Evolutionary conservation across 2,797 vertebrate species (phyloP).

Genomic region (Rousettus madagascariensis): DNA sequence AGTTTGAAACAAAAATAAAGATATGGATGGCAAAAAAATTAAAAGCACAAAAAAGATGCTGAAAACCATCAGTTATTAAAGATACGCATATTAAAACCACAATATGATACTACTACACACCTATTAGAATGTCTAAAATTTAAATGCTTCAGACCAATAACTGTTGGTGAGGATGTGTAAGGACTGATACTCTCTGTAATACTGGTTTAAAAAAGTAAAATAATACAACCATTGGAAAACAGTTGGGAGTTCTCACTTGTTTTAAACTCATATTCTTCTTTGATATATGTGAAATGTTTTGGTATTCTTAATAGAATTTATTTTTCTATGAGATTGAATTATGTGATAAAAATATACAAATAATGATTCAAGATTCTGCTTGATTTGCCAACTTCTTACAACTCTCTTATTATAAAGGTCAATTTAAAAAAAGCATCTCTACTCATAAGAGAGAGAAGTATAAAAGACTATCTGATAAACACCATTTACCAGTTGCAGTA

Average conservation of each 20-base stretch:
- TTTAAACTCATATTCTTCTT: neutral
- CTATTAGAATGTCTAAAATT: neutral
- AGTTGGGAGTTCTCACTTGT: neutral
- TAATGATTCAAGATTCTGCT: neutral
- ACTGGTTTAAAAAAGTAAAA: neutral
- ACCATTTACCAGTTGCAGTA: neutral
- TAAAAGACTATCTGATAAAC: neutral
- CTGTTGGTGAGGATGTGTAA: neutral
- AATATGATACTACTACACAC: neutral
- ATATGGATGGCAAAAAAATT: neutral
- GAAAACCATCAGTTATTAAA: neutral
- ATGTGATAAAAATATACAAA: neutral
- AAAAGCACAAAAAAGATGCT: neutral
- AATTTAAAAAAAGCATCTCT: neutral
- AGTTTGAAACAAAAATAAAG: neutral
- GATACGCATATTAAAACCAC: neutral
- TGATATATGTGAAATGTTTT: neutral
- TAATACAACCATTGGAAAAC: neutral
- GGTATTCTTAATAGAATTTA: neutral
- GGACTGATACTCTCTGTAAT: neutral
- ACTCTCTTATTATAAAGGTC: neutral
- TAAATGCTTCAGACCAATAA: neutral
- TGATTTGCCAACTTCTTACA: neutral
- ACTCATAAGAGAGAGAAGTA: neutral
- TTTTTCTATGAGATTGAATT: neutral